These are phyloP conservation scores for Pogonocherus hispidulus DNA, from an alignment of 2,888 invertebrate species.

Conservation along the genomic window DNA sequence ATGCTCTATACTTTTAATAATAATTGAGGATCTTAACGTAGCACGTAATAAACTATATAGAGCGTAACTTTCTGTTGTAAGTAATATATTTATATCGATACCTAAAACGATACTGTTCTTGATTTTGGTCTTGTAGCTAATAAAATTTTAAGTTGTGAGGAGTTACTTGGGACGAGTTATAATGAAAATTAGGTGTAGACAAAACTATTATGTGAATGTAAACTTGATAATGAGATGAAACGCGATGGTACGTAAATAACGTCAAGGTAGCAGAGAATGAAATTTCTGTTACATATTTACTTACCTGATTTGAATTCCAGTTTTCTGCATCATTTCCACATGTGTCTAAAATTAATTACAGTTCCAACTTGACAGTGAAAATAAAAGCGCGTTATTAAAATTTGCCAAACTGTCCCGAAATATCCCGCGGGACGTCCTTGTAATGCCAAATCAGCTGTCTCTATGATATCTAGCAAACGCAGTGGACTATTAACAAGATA, in stretches of 20 bases:
- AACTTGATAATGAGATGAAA: background rate
- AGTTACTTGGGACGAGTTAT: too few species aligned
- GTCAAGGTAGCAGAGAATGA: slow-evolving; percentile 13
- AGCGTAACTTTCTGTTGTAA: too few species aligned
- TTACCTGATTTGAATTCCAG: slow-evolving; percentile 10
- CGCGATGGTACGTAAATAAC: slow-evolving; percentile 2
- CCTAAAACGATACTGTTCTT: too few species aligned
- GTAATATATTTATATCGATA: too few species aligned
- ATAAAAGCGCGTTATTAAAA: slow-evolving; percentile 25
- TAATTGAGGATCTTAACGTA: too few species aligned
- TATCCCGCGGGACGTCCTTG: slow-evolving; percentile 16
- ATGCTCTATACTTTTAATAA: too few species aligned
- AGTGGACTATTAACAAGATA: slow-evolving; percentile 4
- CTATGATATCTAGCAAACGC: slow-evolving; percentile 20
- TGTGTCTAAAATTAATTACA: slow-evolving; percentile 44
- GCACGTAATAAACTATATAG: too few species aligned
- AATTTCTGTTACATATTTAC: slow-evolving; percentile 9
- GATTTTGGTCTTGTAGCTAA: too few species aligned
- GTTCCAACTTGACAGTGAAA: slow-evolving; percentile 28
- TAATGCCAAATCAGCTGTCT: slow-evolving; percentile 32
- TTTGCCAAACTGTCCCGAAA: slow-evolving; percentile 29
- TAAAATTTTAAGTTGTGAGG: too few species aligned
- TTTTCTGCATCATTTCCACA: slow-evolving; percentile 3
- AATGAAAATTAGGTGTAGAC: background rate
- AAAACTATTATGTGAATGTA: background rate